A percentile compares a stretch with the other conserved stretches of the same genome.
phyloP scores from a whole-genome alignment of 2,888 invertebrate genomes.

The Drosophila paracracens region DNA sequence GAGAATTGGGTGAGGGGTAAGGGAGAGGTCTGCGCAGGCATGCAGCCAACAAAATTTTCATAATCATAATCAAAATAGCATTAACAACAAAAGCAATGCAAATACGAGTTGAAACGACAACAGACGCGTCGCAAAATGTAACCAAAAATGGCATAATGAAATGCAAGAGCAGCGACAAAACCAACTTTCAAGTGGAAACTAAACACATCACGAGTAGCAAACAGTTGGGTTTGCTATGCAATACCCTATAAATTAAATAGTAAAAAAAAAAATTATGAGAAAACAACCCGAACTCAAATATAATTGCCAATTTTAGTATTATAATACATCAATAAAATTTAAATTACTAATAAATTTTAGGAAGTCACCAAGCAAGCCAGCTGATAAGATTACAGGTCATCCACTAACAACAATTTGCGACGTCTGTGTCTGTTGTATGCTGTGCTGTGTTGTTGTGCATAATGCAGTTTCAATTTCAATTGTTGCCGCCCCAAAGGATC shows the following conservation, averaged over 20 bases:
- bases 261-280: neutral
- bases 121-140: conserved; percentile 75
- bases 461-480: conserved; percentile 80
- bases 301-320: neutral
- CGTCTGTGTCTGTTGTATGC: conserved; percentile 30
- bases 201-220: conserved; percentile 9
- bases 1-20: neutral
- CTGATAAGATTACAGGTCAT: conserved; percentile 18
- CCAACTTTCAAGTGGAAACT: conserved; percentile 47
- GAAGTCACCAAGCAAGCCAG: neutral
- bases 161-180: conserved; percentile 62
- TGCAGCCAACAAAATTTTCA: conserved; percentile 73
- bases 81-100: conserved; percentile 81
- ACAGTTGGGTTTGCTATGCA: neutral
- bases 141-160: conserved; percentile 77
- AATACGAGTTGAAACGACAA: conserved; percentile 70
- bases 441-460: conserved; percentile 61
- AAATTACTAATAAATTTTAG: neutral
- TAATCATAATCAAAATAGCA: conserved; percentile 82
- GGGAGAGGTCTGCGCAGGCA: conserved; percentile 20
- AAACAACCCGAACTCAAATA: neutral
- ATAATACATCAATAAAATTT: neutral
- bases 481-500: conserved; percentile 62
- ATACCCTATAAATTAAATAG: conserved; percentile 1
- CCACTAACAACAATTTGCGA: conserved; percentile 49